Conservation (phyloP, 2,797 vertebrate genomes). For the Trematomus bernacchii region DNA sequence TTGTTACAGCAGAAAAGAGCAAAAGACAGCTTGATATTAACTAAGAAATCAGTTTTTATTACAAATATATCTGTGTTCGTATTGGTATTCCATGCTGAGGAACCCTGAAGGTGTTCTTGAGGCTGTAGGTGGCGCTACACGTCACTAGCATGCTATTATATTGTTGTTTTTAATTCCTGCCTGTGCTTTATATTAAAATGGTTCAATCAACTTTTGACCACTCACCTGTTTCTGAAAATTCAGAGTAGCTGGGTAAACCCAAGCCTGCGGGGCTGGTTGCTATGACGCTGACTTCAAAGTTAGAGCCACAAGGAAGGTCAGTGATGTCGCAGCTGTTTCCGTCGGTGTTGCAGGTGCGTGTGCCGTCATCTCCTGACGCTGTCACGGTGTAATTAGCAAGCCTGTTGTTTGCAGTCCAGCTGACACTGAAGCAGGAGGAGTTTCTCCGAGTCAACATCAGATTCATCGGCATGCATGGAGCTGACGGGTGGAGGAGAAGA, state of each 20-base stretch:
- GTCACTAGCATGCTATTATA: not conserved
- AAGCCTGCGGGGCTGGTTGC: slow-evolving; percentile 84
- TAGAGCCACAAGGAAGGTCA: slow-evolving; percentile 88
- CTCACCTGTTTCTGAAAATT: slow-evolving; percentile 90
- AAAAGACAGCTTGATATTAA: too few relatives aligned
- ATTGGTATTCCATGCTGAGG: not conserved
- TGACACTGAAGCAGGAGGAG: slow-evolving; percentile 79
- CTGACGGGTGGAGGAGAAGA: slow-evolving; percentile 70
- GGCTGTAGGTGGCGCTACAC: not conserved
- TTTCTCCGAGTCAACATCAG: slow-evolving; percentile 79
- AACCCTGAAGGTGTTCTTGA: not conserved
- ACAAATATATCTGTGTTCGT: not conserved
- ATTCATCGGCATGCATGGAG: slow-evolving; percentile 90
- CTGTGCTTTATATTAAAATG: not conserved
- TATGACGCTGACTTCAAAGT: slow-evolving; percentile 85
- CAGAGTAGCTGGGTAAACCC: slow-evolving; percentile 91
- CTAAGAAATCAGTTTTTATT: not conserved
- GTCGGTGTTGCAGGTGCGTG: slow-evolving; percentile 80
- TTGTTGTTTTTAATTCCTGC: not conserved
- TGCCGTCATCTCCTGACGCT: slow-evolving; percentile 69
- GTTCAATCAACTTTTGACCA: not conserved
- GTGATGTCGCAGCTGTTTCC: slow-evolving; percentile 79
- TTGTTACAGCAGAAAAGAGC: too few relatives aligned
- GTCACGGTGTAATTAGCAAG: slow-evolving; percentile 85
- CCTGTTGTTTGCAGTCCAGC: slow-evolving; percentile 85